Conservation (phyloP, 1,140 invertebrate species). For the Hyles vespertilio region DNA sequence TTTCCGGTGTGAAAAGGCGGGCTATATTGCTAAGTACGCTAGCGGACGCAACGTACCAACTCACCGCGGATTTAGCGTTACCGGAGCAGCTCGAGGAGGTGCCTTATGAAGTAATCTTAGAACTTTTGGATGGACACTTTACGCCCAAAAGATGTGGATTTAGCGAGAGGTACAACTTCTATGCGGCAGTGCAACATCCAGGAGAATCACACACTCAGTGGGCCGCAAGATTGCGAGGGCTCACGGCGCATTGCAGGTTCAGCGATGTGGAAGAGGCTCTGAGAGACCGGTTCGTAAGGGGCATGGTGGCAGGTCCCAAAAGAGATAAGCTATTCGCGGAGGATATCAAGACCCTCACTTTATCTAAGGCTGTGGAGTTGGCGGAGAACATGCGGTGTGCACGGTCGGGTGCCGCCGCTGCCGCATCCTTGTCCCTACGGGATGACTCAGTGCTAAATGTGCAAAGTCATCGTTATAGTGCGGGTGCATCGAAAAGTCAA, state of each 20-base stretch:
- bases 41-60: slow-evolving; percentile 25
- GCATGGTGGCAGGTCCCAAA: slow-evolving; percentile 20
- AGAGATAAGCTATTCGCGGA: slow-evolving; percentile 5
- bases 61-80: slow-evolving; percentile 26
- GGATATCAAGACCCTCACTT: not conserved
- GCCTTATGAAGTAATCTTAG: slow-evolving; percentile 22
- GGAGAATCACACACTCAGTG: slow-evolving; percentile 25
- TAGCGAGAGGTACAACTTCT: slow-evolving; percentile 30
- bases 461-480: too few species aligned
- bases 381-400: too few species aligned
- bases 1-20: not conserved
- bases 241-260: slow-evolving; percentile 27
- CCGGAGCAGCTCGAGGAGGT: slow-evolving; percentile 26
- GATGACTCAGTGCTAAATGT: too few species aligned
- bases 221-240: slow-evolving; percentile 30
- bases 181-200: slow-evolving; percentile 22
- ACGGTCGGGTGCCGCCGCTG: too few species aligned
- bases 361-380: slow-evolving; percentile 28
- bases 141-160: slow-evolving; percentile 30
- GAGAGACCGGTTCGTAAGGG: too few species aligned
- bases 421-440: too few species aligned
- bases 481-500: not conserved
- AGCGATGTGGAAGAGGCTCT: slow-evolving; percentile 17
- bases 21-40: slow-evolving; percentile 28
- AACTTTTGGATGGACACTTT: slow-evolving; percentile 29